Evolutionary conservation across 2,888 invertebrate species (phyloP).

Genomic region (Aphodius granarius): DNA sequence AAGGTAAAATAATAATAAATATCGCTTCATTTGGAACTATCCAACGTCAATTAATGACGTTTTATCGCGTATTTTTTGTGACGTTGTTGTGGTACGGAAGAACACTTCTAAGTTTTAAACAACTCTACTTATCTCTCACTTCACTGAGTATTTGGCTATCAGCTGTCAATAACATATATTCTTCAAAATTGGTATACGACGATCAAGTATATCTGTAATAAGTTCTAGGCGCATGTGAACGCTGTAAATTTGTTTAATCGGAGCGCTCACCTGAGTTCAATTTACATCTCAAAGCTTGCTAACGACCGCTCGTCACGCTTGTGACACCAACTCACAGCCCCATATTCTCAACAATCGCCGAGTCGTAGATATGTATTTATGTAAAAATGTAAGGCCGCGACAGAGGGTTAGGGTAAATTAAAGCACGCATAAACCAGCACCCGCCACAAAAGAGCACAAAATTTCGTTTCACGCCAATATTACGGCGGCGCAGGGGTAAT

Average conservation of each 20-base stretch:
- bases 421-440: neutral
- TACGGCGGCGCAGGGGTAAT: neutral
- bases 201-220: neutral
- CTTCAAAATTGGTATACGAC: too few species aligned
- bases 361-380: neutral
- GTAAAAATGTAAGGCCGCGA: neutral
- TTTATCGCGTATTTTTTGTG: too few species aligned
- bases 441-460: slow-evolving; percentile 11
- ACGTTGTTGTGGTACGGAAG: too few species aligned
- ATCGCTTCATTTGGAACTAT: too few species aligned
- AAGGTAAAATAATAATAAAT: too few species aligned
- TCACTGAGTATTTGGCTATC: too few species aligned
- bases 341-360: slow-evolving; percentile 6
- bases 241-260: slow-evolving; percentile 37
- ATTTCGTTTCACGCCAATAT: slow-evolving; percentile 11
- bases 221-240: slow-evolving; percentile 26
- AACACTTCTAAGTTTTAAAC: too few species aligned
- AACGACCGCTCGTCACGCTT: slow-evolving; percentile 44
- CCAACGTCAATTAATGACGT: too few species aligned
- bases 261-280: slow-evolving; percentile 33
- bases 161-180: too few species aligned
- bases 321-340: slow-evolving; percentile 30
- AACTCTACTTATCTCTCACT: too few species aligned
- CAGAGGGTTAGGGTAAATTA: neutral
- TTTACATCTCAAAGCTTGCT: slow-evolving; percentile 44